Conservation (phyloP, 92 coral and sea anemone species). For the Parazoanthus swiftii region DNA sequence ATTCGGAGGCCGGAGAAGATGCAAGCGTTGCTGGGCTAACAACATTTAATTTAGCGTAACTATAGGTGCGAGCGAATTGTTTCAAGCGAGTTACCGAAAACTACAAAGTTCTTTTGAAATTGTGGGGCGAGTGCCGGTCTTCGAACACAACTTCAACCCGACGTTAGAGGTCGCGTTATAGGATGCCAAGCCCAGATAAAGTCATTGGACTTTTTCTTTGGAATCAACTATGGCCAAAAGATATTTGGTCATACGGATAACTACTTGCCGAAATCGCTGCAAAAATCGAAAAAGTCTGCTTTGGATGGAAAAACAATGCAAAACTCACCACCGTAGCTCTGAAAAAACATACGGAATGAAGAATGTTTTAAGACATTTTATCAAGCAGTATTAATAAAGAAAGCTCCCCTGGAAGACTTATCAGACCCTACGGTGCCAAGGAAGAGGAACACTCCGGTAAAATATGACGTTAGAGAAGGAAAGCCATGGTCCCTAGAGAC, state of each 20-base stretch:
- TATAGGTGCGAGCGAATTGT: constrained; percentile 36
- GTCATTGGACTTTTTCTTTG: constrained; percentile 44
- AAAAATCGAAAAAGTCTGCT: constrained; percentile 47
- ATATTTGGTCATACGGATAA: constrained; percentile 45
- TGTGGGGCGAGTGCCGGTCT: constrained; percentile 54
- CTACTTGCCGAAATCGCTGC: constrained; percentile 41
- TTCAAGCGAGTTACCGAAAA: constrained; percentile 51
- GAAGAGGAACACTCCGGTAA: constrained; percentile 48
- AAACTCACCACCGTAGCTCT: constrained; percentile 48
- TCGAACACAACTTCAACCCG: constrained; percentile 45
- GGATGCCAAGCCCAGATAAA: constrained; percentile 58
- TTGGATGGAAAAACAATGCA: constrained; percentile 33
- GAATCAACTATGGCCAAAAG: constrained; percentile 37
- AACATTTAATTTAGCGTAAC: not conserved
- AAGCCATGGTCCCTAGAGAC: constrained; percentile 57
- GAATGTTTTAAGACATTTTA: constrained; percentile 45
- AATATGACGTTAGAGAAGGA: constrained; percentile 54
- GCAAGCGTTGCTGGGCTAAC: constrained; percentile 44
- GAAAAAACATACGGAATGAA: constrained; percentile 46
- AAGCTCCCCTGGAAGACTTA: constrained; percentile 36
- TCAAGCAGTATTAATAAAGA: constrained; percentile 53
- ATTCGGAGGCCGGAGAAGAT: not conserved
- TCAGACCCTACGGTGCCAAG: constrained; percentile 57
- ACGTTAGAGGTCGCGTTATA: constrained; percentile 49
- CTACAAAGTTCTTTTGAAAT: constrained; percentile 44